A percentile compares a stretch with the other conserved stretches of the same genome.
phyloP scores from a whole-genome alignment of 2,888 invertebrate species.

The Xylota segnis region DNA sequence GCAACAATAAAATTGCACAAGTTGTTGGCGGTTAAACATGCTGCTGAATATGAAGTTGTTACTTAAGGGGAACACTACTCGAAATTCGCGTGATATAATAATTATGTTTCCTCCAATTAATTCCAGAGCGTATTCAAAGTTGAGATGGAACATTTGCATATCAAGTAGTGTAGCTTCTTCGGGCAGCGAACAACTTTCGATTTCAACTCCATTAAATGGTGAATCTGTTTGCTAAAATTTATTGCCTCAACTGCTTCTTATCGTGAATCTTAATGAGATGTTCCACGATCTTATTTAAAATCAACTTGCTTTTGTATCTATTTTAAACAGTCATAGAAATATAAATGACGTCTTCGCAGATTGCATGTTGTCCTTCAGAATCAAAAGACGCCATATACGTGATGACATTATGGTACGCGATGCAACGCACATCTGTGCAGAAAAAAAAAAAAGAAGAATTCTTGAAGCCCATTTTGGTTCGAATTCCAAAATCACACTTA shows the following conservation, averaged over 20 bases:
- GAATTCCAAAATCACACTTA: constrained; percentile 8
- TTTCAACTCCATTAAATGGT: constrained; percentile 48
- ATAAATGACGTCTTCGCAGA: constrained; percentile 11
- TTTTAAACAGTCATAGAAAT: neutral
- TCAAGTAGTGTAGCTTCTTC: constrained; percentile 17
- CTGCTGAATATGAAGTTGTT: neutral
- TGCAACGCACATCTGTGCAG: constrained; percentile 61
- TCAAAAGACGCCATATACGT: constrained; percentile 59
- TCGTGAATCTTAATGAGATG: constrained; percentile 44
- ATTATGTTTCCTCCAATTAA: constrained; percentile 6
- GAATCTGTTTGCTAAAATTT: constrained; percentile 26
- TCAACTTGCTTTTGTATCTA: constrained; percentile 9
- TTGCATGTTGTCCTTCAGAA: constrained; percentile 61
- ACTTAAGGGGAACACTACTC: neutral
- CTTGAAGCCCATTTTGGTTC: neutral
- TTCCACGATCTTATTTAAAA: constrained; percentile 30
- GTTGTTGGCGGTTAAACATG: neutral
- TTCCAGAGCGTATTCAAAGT: neutral
- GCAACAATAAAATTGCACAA: constrained; percentile 6
- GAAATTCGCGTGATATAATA: constrained; percentile 10
- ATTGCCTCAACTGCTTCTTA: constrained; percentile 32
- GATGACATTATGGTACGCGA: constrained; percentile 29
- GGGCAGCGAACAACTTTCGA: constrained; percentile 60
- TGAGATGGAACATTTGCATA: constrained; percentile 51
- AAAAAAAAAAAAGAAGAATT: too few relatives aligned